These are phyloP conservation scores for Vesta saturnalis DNA, from an alignment of 2,888 invertebrate species.

Conservation along the genomic window DNA sequence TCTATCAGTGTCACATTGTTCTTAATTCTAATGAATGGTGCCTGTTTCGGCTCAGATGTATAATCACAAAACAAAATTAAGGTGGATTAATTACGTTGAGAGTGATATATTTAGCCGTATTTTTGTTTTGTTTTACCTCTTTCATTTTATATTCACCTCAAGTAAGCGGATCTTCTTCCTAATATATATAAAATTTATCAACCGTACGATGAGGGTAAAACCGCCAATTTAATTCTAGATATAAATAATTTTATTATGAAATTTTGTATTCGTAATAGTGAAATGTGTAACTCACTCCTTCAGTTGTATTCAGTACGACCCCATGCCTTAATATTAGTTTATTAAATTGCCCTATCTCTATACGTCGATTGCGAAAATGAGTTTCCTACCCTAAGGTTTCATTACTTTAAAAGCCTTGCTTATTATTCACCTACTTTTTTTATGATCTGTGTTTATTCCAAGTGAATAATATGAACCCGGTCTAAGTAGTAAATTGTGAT, in stretches of 20 bases:
- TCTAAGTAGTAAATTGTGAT: not conserved
- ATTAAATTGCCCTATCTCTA: not conserved
- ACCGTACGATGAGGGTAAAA: not conserved
- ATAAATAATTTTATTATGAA: no score
- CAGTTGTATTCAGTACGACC: no score
- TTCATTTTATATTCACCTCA: not conserved
- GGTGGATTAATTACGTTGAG: slow-evolving; percentile 3
- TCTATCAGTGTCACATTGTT: slow-evolving; percentile 1
- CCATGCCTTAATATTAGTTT: not conserved
- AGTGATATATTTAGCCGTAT: not conserved
- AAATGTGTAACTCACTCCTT: not conserved
- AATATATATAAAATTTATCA: slow-evolving; percentile 1
- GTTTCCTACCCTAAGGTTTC: not conserved
- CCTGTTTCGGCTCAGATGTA: not conserved
- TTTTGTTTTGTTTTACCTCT: slow-evolving; percentile 1
- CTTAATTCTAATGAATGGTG: not conserved
- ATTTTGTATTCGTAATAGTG: no score
- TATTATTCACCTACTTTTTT: not conserved
- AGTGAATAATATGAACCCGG: no score
- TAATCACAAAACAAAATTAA: slow-evolving; percentile 10
- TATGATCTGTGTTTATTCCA: slow-evolving; percentile 1
- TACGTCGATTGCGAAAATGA: slow-evolving; percentile 1
- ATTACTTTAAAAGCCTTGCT: not conserved
- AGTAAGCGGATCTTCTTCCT: not conserved
- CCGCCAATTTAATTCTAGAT: not conserved